Base-by-base conservation (phyloP, 1,140 invertebrate species). In the Theocolax elegans region DNA sequence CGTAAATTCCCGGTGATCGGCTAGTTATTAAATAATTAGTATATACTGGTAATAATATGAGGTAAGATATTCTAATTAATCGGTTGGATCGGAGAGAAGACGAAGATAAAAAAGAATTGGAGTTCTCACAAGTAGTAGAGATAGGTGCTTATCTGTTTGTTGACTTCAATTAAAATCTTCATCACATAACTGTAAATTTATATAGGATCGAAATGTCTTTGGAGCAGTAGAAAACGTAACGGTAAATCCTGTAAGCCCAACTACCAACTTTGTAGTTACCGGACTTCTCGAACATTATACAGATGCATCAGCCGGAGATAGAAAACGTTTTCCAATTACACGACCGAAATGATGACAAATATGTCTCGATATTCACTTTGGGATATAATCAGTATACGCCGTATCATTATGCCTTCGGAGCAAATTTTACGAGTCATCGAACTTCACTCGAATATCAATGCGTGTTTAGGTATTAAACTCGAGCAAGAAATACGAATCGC, bases 311-410 rank as follows among this genome's bases (percentile, higher is more conserved):
- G 21, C 4, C 40, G 29, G 40, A 54, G 53, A 67, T 42, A 35
- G 27, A 48, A 48, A n/a, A 38, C 1, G 12, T 42, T 66, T 25
- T 21, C 38, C 40, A 58, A 67, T 58, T 46, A 58, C 54, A 44
- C 29, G 29, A 49, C 6, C n/a, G 65, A 35, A 40, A 27, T 21
- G 64, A n/a, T n/a, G n/a, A n/a, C n/a, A n/a, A n/a, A n/a, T n/a
- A n/a, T n/a, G n/a, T n/a, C n/a, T n/a, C n/a, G n/a, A 54, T 66
- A 66, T 54, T 54, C 49, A n/a, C n/a, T 38, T 21, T 38, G 15
- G 53, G 42, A 17, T 10, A 46, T 62, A 29, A 64, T 35, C 46
- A 17, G n/a, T n/a, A n/a, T n/a, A n/a, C 31, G 44, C 31, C 17
- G 40, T 65, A 29, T 67, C 31, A 66, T 66, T 66, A 66, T 15